Base-by-base conservation (phyloP, 2,113 vertebrate species). In the Cairina moschata region DNA sequence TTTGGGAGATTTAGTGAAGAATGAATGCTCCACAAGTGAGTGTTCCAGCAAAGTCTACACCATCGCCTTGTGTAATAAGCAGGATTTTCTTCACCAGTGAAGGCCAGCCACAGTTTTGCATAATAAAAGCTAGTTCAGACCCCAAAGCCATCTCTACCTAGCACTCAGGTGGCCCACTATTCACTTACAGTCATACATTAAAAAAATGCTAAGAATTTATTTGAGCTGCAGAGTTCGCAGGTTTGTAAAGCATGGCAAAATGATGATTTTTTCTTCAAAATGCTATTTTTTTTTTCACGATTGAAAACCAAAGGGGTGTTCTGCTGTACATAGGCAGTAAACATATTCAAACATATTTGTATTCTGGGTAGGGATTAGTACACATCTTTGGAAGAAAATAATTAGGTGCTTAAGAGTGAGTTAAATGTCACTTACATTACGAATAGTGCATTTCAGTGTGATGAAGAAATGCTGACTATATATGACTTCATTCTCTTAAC, bases 381-480 rank as follows among this genome's bases (percentile, higher is more conserved):
- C 60, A 89, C 8, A 89, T 75, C 88, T 36, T 93, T 95, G 93
- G 68, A 96, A 96, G 95, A 97, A 98, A 96, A 97, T 96, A 97
- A 97, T 96, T 96, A 88, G 69, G 94, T 96, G 90, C 86, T 95
- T 97, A 97, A 94, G 82, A 88, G 73, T 97, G 96, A 97, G 89
- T 96, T 90, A 96, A 94, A 97, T 97, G 95, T 96, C 88, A 97
- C 89, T 96, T 95, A 96, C 31, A 34, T 96, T 97, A 96, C 60
- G 83, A 96, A 87, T 42, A 81, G 81, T 90, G 94, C 60, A 38
- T 97, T 86, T 85, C 92, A 95, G 75, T 87, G 74, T 92, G 92
- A 97, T 96, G 96, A 97, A 97, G 96, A 96, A 97, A 96, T 97
- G 82, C 82, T 97, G 95, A 96, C 94, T 82, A 50, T 85, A 65